These are phyloP conservation scores for Xanthia togata DNA, from an alignment of 2,888 invertebrate genomes.

Conservation along the genomic window DNA sequence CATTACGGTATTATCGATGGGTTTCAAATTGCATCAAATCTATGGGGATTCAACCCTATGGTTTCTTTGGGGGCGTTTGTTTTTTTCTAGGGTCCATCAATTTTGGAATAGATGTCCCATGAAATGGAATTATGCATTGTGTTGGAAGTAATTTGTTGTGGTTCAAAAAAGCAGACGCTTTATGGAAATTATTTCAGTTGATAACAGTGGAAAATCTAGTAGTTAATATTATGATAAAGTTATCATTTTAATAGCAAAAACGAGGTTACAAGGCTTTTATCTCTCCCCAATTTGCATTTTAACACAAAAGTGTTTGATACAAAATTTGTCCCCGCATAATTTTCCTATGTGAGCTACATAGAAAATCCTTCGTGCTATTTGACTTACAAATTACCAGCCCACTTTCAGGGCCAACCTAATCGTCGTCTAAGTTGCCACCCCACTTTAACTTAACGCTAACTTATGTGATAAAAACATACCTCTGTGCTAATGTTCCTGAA, in stretches of 20 bases:
- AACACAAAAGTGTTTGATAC: slow-evolving; percentile 59
- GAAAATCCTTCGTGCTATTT: slow-evolving; percentile 60
- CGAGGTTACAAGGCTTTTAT: slow-evolving; percentile 39
- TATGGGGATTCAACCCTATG: slow-evolving; percentile 78
- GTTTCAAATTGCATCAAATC: slow-evolving; percentile 87
- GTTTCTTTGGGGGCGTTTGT: slow-evolving; percentile 59
- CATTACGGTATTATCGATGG: slow-evolving; percentile 88
- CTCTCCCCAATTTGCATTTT: slow-evolving; percentile 57
- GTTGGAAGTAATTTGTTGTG: slow-evolving; percentile 31
- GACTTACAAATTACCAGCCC: slow-evolving; percentile 62
- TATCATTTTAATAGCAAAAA: slow-evolving; percentile 39
- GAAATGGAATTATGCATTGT: slow-evolving; percentile 58
- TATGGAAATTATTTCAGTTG: neutral
- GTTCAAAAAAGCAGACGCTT: neutral
- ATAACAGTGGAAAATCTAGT: slow-evolving; percentile 1
- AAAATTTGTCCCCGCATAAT: slow-evolving; percentile 62
- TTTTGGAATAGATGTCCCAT: slow-evolving; percentile 56
- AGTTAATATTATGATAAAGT: slow-evolving; percentile 6
- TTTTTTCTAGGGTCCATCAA: slow-evolving; percentile 48
- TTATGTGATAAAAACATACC: slow-evolving; percentile 66
- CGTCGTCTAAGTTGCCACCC: slow-evolving; percentile 56
- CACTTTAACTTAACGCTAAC: slow-evolving; percentile 59
- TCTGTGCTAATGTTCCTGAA: slow-evolving; percentile 53
- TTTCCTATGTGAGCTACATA: slow-evolving; percentile 53
- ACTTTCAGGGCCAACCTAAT: slow-evolving; percentile 58